Evolutionary conservation across 1,140 invertebrate genomes (phyloP).

Genomic region (Drosophila arizonae): DNA sequence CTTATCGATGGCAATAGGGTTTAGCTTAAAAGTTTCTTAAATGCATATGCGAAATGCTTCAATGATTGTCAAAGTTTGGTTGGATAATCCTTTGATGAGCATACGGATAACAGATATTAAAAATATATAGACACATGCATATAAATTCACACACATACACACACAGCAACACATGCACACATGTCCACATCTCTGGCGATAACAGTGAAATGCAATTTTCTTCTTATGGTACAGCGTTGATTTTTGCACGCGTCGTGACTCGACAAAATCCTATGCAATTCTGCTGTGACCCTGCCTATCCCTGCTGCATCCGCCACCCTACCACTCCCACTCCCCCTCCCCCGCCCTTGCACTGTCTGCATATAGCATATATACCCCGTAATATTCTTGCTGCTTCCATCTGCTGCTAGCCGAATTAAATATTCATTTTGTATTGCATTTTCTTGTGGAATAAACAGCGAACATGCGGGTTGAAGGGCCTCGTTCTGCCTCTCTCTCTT

Average conservation of each 20-base stretch:
- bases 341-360: neutral
- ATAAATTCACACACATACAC: conserved; percentile 6
- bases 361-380: neutral
- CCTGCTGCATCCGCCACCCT: neutral
- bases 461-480: conserved; percentile 14
- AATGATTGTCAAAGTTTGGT: neutral
- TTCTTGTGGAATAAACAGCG: conserved; percentile 45
- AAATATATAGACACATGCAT: neutral
- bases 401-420: conserved; percentile 57
- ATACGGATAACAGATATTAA: neutral
- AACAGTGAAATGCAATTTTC: conserved; percentile 74
- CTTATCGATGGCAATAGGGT: neutral
- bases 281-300: conserved; percentile 7
- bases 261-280: conserved; percentile 25
- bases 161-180: conserved; percentile 8
- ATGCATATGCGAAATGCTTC: neutral
- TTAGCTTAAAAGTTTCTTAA: neutral
- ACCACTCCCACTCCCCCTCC: neutral
- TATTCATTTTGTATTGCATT: conserved; percentile 79
- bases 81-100: neutral
- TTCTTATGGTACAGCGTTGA: conserved; percentile 70
- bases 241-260: conserved; percentile 57
- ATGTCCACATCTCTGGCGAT: conserved; percentile 39
- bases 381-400: neutral
- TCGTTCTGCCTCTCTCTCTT: too few relatives aligned